A percentile compares a stretch with the other conserved stretches of the same genome.
These are phyloP conservation scores for Buphagus erythrorhynchus DNA, from an alignment of 2,797 vertebrate species.

Conservation along the genomic window DNA sequence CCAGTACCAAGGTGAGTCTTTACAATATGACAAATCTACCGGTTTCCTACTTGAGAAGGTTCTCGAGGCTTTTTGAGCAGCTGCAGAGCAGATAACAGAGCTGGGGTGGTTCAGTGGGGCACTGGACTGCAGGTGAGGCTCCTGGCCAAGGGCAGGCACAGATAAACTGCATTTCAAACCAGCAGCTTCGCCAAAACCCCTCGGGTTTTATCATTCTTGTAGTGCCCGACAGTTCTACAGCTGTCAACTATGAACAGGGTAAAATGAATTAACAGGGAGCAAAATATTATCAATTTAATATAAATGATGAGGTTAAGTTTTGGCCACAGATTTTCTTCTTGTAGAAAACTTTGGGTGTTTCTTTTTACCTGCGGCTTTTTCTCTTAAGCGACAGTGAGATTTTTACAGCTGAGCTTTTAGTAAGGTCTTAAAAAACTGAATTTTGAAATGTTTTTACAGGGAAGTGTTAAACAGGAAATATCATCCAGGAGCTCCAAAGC, in stretches of 20 bases:
- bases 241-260: background rate
- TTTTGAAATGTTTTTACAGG: background rate
- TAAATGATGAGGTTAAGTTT: background rate
- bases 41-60: conserved; percentile 45
- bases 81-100: conserved; percentile 31
- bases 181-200: background rate
- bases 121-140: background rate
- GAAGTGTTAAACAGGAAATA: background rate
- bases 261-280: background rate
- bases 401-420: background rate
- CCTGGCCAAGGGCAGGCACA: background rate
- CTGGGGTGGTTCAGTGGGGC: background rate
- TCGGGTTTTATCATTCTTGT: background rate
- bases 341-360: background rate
- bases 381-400: background rate
- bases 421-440: background rate
- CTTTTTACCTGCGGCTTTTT: background rate
- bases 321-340: background rate
- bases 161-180: background rate
- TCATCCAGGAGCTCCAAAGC: background rate
- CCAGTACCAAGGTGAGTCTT: background rate
- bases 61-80: conserved; percentile 18
- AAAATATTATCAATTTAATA: background rate
- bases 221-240: background rate
- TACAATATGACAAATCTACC: conserved; percentile 24